Evolutionary conservation across 1,140 invertebrate genomes (phyloP).

Genomic region (Lasioglossum albipes): DNA sequence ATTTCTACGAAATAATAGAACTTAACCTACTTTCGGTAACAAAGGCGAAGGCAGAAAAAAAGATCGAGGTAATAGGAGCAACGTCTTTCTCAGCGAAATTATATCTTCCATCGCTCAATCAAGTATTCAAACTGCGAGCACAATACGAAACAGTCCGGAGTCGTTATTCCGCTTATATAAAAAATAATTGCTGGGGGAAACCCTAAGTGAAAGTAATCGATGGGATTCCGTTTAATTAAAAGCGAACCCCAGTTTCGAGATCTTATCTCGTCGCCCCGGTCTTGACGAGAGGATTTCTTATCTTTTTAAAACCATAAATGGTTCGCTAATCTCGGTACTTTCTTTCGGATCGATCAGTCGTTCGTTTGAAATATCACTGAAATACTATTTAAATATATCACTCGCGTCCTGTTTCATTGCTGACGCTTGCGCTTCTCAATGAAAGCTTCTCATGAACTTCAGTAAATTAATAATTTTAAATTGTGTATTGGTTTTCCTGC

Average conservation of each 20-base stretch:
- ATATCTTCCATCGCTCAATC: constrained; percentile 10
- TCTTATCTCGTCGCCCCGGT: neutral
- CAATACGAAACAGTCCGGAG: constrained; percentile 14
- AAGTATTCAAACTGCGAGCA: constrained; percentile 16
- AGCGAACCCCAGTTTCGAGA: constrained; percentile 14
- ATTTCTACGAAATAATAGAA: neutral
- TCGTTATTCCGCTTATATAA: constrained; percentile 32
- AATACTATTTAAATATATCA: no score
- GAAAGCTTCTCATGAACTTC: no score
- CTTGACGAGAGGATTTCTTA: neutral
- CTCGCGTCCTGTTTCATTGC: no score
- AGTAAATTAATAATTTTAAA: no score
- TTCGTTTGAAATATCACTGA: neutral
- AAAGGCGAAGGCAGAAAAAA: neutral
- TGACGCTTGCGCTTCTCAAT: no score
- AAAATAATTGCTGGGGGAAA: constrained; percentile 34
- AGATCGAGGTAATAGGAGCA: neutral
- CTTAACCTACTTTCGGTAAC: neutral
- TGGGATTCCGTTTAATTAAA: constrained; percentile 34
- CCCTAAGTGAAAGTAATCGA: constrained; percentile 40
- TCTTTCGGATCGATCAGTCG: neutral
- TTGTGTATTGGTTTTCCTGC: no score
- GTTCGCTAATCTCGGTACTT: neutral
- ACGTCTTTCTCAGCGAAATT: constrained; percentile 9
- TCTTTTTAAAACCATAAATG: neutral